These are phyloP conservation scores for Montipora efflorescens DNA, from an alignment of 64 coral and sea anemone species.

Conservation along the genomic window DNA sequence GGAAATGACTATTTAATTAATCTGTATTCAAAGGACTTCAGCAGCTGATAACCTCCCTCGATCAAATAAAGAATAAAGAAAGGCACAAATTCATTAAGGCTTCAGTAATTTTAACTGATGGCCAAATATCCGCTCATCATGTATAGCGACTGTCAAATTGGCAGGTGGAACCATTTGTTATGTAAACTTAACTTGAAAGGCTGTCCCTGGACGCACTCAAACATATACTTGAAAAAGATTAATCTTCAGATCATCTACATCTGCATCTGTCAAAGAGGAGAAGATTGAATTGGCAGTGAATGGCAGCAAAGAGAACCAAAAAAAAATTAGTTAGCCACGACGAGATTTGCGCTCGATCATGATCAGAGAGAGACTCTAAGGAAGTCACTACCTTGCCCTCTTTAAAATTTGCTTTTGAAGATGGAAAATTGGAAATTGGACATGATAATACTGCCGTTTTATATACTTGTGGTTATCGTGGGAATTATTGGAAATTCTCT, in stretches of 20 bases:
- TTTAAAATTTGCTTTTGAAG: background rate
- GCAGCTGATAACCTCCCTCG: no score
- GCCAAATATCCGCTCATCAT: no score
- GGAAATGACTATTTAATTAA: no score
- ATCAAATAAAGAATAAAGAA: no score
- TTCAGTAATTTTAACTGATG: no score
- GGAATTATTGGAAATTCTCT: conserved; percentile 62
- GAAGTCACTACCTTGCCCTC: background rate
- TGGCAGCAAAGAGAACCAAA: background rate
- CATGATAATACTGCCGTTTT: conserved; percentile 35
- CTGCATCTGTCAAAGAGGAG: background rate
- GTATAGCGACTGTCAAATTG: background rate
- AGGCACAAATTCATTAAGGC: no score
- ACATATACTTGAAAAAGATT: background rate
- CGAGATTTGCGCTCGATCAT: background rate
- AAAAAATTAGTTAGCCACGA: background rate
- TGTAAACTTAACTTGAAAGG: background rate
- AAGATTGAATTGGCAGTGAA: background rate
- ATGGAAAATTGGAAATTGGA: conserved; percentile 1
- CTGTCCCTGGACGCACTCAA: background rate
- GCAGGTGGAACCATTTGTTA: background rate
- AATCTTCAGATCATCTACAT: background rate
- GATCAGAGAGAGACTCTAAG: background rate
- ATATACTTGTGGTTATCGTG: conserved; percentile 31
- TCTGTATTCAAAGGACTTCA: no score